phyloP scores from a whole-genome alignment of 2,797 vertebrate genomes.

The Nasua narica region DNA sequence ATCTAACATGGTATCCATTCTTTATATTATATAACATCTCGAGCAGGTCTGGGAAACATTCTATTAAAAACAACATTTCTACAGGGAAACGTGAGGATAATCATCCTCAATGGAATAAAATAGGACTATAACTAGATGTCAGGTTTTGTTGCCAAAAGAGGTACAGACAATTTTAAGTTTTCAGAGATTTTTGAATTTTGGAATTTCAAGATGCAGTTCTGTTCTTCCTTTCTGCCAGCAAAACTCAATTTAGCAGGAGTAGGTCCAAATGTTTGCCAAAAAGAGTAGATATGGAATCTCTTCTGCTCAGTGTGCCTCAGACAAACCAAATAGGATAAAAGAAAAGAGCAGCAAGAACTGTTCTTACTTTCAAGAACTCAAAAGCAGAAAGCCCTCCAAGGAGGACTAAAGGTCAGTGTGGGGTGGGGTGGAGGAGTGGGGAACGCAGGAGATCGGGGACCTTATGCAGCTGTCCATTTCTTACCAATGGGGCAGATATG shows the following conservation, averaged over 20 bases:
- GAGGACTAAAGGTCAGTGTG: not conserved
- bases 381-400: not conserved
- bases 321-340: not conserved
- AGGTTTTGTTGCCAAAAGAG: not conserved
- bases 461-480: not conserved
- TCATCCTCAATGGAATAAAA: not conserved
- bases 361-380: not conserved
- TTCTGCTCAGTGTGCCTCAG: not conserved
- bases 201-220: not conserved
- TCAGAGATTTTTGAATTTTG: not conserved
- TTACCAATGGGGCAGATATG: not conserved
- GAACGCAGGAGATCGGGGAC: not conserved
- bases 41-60: not conserved
- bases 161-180: not conserved
- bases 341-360: not conserved
- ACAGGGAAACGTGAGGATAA: not conserved
- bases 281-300: not conserved
- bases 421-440: not conserved
- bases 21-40: not conserved
- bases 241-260: not conserved
- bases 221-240: not conserved
- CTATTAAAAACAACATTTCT: conserved; percentile 5
- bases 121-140: conserved; percentile 1
- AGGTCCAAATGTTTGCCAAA: not conserved
- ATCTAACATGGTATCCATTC: not conserved